Percentiles rank a stretch among this genome's conserved stretches.
These are phyloP conservation scores for Nebria brevicollis DNA, from an alignment of 2,888 invertebrate genomes.

Conservation along the genomic window DNA sequence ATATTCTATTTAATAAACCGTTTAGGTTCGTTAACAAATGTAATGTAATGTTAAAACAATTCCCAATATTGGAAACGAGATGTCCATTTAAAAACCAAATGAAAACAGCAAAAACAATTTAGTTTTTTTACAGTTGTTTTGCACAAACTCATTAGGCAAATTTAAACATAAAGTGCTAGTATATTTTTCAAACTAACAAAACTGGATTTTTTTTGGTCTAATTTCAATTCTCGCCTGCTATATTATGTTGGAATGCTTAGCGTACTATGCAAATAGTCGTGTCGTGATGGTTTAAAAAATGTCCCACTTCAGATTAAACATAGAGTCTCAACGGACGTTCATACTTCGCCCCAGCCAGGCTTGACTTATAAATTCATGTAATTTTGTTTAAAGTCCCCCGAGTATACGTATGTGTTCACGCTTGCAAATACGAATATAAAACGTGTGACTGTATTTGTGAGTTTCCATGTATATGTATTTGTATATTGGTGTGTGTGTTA, in stretches of 20 bases:
- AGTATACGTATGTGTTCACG: not conserved
- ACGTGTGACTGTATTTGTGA: not conserved
- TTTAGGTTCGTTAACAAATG: not conserved
- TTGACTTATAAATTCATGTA: slow-evolving; percentile 43
- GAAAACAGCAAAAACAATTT: not conserved
- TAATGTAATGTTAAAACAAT: not conserved
- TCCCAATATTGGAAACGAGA: not conserved
- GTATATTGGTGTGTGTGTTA: slow-evolving; percentile 19
- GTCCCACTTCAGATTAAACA: slow-evolving; percentile 53
- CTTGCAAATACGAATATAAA: not conserved
- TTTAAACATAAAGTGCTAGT: not conserved
- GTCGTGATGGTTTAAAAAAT: slow-evolving; percentile 61
- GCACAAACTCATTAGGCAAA: not conserved
- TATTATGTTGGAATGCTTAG: slow-evolving; percentile 24
- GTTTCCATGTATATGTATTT: not conserved
- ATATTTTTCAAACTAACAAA: not conserved
- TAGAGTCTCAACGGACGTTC: slow-evolving; percentile 28
- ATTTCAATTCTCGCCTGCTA: slow-evolving; percentile 16
- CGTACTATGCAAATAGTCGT: slow-evolving; percentile 66
- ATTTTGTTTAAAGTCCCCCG: slow-evolving; percentile 39
- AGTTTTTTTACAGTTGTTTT: not conserved
- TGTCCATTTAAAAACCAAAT: not conserved
- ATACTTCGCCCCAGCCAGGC: slow-evolving; percentile 9
- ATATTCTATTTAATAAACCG: not conserved
- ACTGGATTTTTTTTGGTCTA: not conserved